A percentile compares a stretch with the other conserved stretches of the same genome.
Evolutionary conservation across 2,888 invertebrate genomes (phyloP).

Genomic region (Aporophyla lueneburgensis): DNA sequence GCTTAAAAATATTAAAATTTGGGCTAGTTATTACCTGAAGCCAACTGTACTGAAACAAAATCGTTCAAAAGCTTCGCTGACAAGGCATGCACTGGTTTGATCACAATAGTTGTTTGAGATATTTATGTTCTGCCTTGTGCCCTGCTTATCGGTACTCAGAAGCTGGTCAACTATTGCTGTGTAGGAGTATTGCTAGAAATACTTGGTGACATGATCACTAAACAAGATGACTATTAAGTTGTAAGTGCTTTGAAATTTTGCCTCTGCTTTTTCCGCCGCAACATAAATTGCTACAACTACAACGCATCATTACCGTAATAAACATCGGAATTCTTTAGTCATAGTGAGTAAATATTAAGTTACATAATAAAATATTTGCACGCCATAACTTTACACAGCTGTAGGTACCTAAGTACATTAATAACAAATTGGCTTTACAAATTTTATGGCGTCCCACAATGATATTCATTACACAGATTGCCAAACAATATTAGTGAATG

Average conservation of each 20-base stretch:
- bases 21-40: background rate
- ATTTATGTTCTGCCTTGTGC: background rate
- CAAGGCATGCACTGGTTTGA: background rate
- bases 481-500: constrained; percentile 40
- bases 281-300: too few species aligned
- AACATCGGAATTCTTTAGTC: constrained; percentile 1
- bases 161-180: constrained; percentile 4
- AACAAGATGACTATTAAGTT: background rate
- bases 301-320: background rate
- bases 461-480: constrained; percentile 42
- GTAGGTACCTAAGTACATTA: constrained; percentile 3
- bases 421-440: constrained; percentile 41
- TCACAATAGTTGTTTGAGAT: background rate
- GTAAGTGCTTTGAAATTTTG: background rate
- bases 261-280: background rate
- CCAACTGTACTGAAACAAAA: background rate
- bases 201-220: too few species aligned
- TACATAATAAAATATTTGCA: constrained; percentile 25
- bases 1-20: background rate
- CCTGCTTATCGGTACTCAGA: background rate
- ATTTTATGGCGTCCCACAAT: constrained; percentile 44
- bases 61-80: background rate
- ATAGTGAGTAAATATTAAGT: constrained; percentile 3
- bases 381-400: constrained; percentile 5
- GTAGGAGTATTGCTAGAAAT: constrained; percentile 10